Evolutionary conservation across 2,797 vertebrate species (phyloP).

Genomic region (Adelosebastes latens): DNA sequence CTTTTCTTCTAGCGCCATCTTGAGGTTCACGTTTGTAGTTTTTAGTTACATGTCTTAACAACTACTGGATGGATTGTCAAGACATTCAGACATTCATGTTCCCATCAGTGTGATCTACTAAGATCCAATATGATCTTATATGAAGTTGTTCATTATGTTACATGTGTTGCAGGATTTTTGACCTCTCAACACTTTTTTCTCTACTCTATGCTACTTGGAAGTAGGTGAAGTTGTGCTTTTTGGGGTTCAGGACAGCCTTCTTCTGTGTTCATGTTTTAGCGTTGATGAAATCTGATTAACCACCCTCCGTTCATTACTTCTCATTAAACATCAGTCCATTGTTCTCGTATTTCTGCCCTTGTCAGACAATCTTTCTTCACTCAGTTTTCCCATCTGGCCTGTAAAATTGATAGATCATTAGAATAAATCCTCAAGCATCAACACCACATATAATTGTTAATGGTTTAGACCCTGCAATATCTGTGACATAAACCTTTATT

Average conservation of each 20-base stretch:
- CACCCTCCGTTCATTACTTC: neutral
- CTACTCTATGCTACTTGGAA: neutral
- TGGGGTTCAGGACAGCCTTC: neutral
- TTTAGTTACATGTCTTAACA: too few species aligned
- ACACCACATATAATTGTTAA: neutral
- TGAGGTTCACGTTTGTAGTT: too few species aligned
- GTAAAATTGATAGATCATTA: neutral
- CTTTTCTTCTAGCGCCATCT: too few species aligned
- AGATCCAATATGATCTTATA: too few species aligned
- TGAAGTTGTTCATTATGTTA: too few species aligned
- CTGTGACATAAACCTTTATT: constrained; percentile 12
- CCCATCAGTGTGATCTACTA: too few species aligned
- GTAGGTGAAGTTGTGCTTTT: neutral
- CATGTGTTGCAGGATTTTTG: neutral
- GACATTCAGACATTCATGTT: too few species aligned
- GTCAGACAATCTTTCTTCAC: neutral
- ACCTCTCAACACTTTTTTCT: neutral
- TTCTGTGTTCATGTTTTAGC: neutral
- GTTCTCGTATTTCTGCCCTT: neutral
- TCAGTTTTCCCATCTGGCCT: neutral
- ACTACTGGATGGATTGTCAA: too few species aligned
- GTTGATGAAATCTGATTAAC: neutral
- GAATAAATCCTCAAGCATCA: constrained; percentile 1
- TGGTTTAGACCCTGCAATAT: neutral
- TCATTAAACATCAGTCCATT: neutral